Base-by-base conservation (phyloP, 2,113 vertebrate species). In the Gnathonemus longibarbis region DNA sequence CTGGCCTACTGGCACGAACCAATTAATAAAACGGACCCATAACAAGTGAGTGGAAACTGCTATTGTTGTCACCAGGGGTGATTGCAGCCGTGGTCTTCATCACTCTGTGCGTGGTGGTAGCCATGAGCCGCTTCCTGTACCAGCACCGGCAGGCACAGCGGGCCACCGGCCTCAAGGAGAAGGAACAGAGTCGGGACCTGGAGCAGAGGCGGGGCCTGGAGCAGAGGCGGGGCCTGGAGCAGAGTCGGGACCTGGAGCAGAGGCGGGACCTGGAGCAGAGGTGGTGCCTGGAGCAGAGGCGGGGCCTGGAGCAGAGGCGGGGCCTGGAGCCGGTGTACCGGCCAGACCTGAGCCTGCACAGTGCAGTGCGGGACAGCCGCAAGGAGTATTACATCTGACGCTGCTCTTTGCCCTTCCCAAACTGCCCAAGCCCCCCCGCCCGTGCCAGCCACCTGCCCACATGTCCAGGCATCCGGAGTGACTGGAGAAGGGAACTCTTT, bases 371-470 rank as follows among this genome's bases (percentile, higher is more conserved):
- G 94, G 97, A 98, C 93, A 97, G 96, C 94, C 98, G 98, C 94
- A 96, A 97, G 92, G 98, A 99, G 91, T 99, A 98, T 94, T 99
- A 99, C 95, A 99, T 99, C 95, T 99, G 96, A 98, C 74, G 6
- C 35, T 91, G 80, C 49, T 2, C 87, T 35, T 31, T 70, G 62
- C 62, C 74, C 3, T 56, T 8, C 53, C 48, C 53, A 24, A 46
- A 42, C 87, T 4, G 17, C 19, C 42, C 19, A 45, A 10, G 3
- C 52, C 53, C 3, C 88, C 42, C 24, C 19, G 35, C 48, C n/a
- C 56, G 2, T 27, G 5, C 9, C 74, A 39, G 83, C 19, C 42
- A 46, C 56, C 85, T 46, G 21, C 27, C 46, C 46, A 39, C 8
- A 5, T 27, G 86, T 27, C 58, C 52, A 66, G 42, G 53, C 50